Conservation (phyloP, 2,113 vertebrate genomes). For the Plestiodon gilberti region DNA sequence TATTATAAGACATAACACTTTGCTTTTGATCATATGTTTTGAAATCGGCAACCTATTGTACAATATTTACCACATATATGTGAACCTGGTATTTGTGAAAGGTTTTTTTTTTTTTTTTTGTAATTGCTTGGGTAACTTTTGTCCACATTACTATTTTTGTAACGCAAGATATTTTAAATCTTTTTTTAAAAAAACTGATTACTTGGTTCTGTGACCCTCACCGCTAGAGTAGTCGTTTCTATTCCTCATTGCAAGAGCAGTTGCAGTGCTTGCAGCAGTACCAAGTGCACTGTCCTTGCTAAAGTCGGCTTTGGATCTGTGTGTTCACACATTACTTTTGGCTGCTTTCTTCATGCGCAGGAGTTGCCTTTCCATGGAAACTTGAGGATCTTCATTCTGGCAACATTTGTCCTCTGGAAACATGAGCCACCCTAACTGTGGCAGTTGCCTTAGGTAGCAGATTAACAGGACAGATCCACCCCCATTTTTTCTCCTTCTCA, state of each 20-base stretch:
- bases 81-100: slow-evolving; percentile 47
- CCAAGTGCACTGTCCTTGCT: slow-evolving; percentile 29
- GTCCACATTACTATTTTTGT: slow-evolving; percentile 66
- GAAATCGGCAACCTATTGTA: slow-evolving; percentile 55
- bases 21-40: slow-evolving; percentile 55
- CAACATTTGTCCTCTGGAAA: neutral
- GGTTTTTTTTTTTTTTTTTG: slow-evolving; percentile 7
- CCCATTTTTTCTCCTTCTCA: no score
- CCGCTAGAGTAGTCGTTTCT: slow-evolving; percentile 31
- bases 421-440: neutral
- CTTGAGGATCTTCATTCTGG: neutral
- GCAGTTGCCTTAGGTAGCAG: neutral
- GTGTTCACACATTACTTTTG: neutral
- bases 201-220: slow-evolving; percentile 44
- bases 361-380: neutral
- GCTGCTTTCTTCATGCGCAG: neutral
- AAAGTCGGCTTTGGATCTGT: neutral
- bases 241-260: slow-evolving; percentile 31
- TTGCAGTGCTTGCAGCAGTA: slow-evolving; percentile 46
- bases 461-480: no score
- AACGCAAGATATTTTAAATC: slow-evolving; percentile 52
- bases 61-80: slow-evolving; percentile 55
- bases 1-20: slow-evolving; percentile 56
- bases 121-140: slow-evolving; percentile 64
- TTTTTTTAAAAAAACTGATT: slow-evolving; percentile 45